Base-by-base conservation (phyloP, 2,888 invertebrate genomes). In the Timema cristinae region DNA sequence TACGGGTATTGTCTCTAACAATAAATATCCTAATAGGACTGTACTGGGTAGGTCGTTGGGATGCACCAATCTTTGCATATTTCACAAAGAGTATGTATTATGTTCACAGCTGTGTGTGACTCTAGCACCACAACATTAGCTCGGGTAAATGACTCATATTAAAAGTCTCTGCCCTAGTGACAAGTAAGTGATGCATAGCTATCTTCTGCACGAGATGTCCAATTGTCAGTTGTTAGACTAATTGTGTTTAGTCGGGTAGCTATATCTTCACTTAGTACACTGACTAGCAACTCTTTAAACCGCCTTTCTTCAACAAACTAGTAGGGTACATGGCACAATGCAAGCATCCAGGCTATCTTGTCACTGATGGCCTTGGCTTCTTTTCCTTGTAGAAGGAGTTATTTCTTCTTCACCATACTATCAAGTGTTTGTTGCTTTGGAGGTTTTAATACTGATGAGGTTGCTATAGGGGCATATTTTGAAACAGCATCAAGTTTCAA, bases 21-120 rank as follows among this genome's bases (percentile, higher is more conserved):
- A 61, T 11, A 61, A 61, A 61, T 15, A 61, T 15, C 47, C 47
- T 61, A 7, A 16, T 61, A 47, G 61, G 32, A 61, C 61, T 61
- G 32, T 47, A 16, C 47, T 61, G 8, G 9, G 61, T 15, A 47
- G 61, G 61, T 16, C 32, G 7, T 59, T n/a, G 10, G n/a, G n/a
- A n/a, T n/a, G n/a, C n/a, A n/a, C n/a, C n/a, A n/a, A n/a, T n/a
- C n/a, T n/a, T n/a, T n/a, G n/a, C n/a, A n/a, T n/a, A n/a, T n/a
- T n/a, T n/a, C n/a, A n/a, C n/a, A n/a, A n/a, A n/a, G n/a, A n/a
- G n/a, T n/a, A n/a, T n/a, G n/a, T n/a, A n/a, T n/a, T n/a, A n/a
- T n/a, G n/a, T n/a, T n/a, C n/a, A n/a, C n/a, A n/a, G n/a, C n/a
- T n/a, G n/a, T n/a, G n/a, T n/a, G n/a, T n/a, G n/a, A n/a, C n/a